Conservation (phyloP, 1,140 invertebrate species). For the Alviniconcha marisindica region DNA sequence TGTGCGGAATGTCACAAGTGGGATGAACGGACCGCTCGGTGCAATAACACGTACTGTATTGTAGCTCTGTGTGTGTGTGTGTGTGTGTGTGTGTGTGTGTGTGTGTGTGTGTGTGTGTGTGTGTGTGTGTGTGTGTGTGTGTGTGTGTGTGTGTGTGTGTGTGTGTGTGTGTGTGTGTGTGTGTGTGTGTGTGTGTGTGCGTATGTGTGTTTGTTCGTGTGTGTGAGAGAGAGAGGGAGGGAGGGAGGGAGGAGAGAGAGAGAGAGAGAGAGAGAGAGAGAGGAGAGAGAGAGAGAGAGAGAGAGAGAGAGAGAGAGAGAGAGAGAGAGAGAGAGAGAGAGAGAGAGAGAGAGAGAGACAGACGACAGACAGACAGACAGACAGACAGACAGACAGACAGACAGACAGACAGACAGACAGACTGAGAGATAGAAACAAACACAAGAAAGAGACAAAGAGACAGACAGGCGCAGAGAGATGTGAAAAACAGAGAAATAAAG, state of each 20-base stretch:
- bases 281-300: neutral
- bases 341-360: no score
- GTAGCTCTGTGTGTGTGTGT: neutral
- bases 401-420: neutral
- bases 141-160: conserved; percentile 17
- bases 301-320: neutral
- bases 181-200: neutral
- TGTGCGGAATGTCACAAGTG: neutral
- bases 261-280: neutral
- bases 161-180: neutral
- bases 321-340: neutral
- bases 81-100: neutral
- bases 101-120: neutral
- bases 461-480: no score
- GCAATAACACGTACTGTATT: neutral
- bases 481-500: neutral
- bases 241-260: neutral
- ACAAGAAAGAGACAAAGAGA: no score
- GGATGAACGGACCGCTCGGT: neutral
- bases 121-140: conserved; percentile 32
- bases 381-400: neutral
- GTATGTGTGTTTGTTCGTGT: neutral
- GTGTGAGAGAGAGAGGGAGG: neutral
- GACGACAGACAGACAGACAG: no score
- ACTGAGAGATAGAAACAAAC: neutral